Base-by-base conservation (phyloP, 2,888 invertebrate species). In the Euplagia quadripunctaria region DNA sequence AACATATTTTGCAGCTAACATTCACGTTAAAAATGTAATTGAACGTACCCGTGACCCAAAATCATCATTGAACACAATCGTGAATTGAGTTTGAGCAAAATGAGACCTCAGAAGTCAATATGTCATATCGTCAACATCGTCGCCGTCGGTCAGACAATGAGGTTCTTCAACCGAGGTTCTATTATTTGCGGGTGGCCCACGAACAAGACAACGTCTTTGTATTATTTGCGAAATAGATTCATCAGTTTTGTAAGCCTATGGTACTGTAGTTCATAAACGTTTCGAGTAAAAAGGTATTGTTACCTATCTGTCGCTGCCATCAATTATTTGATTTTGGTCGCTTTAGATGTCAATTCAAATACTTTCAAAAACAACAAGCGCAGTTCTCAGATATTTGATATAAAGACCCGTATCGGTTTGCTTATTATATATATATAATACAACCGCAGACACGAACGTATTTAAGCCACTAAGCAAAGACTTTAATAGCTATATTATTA, bases 171-270 rank as follows among this genome's bases (percentile, higher is more conserved):
- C 82, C 74, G 79, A 75, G 75, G 81, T 84, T 77, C 88, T 85
- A 90, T 92, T 92, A 91, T 91, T 92, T 90, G 91, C 89, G 94
- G 94, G 95, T 94, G 94, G 94, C 89, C 93, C 81, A 79, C 80
- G 82, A 84, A 82, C 84, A 85, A 87, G 84, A 86, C 85, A 82
- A 81, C 77, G 78, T 82, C 85, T 88, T 91, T 92, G 89, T 91
- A 86, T 72, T 79, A 79, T 86, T 85, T 84, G 82, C 85, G 81
- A 90, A 91, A 93, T 92, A 88, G 89, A 91, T 90, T 92, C 90
- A 88, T 93, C 91, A 92, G 87, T 87, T 88, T 87, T 92, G 90
- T 91, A 85, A 80, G 85, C 75, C 88, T 81, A 85, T 86, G 82
- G 87, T 85, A 83, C 85, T 83, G 79, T 85, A 73, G 72, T 80